Conservation (phyloP, 2,888 invertebrate genomes). For the Amorpha juglandis region DNA sequence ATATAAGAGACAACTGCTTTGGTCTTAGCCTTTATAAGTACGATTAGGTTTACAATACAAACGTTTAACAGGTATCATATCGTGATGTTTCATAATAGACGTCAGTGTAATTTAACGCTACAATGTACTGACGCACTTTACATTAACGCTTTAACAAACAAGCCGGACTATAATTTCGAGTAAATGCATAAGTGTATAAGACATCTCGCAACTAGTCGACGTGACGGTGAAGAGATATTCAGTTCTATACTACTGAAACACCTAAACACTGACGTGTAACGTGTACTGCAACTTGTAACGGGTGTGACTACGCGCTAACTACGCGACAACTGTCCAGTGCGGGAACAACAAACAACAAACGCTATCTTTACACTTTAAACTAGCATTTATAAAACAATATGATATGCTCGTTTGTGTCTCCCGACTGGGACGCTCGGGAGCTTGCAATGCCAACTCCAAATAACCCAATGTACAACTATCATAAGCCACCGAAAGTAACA, state of each 20-base stretch:
- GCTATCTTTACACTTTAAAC: conserved; percentile 45
- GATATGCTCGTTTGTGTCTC: conserved; percentile 66
- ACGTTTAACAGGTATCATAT: conserved; percentile 51
- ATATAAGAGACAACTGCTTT: conserved; percentile 68
- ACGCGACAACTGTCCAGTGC: conserved; percentile 69
- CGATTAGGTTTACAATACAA: conserved; percentile 66
- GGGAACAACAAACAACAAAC: conserved; percentile 64
- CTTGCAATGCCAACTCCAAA: conserved; percentile 51
- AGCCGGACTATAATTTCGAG: conserved; percentile 63
- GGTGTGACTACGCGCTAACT: conserved; percentile 72
- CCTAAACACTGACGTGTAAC: conserved; percentile 64
- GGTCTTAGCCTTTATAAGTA: conserved; percentile 77
- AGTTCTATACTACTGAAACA: conserved; percentile 71
- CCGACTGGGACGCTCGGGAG: conserved; percentile 44
- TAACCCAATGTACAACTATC: conserved; percentile 65
- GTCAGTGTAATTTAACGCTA: conserved; percentile 52
- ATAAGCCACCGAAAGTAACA: conserved; percentile 71
- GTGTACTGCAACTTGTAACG: conserved; percentile 36
- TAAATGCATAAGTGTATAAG: conserved; percentile 58
- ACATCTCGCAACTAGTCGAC: background rate
- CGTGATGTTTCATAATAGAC: conserved; percentile 53
- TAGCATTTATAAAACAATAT: conserved; percentile 70
- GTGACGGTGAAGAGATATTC: conserved; percentile 8
- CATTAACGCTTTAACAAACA: conserved; percentile 60
- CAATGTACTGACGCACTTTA: conserved; percentile 53